Evolutionary conservation across 2,888 invertebrate genomes (phyloP), one percentile per base, ranked within the genome.

Genomic region (Deroplatys truncata): DNA sequence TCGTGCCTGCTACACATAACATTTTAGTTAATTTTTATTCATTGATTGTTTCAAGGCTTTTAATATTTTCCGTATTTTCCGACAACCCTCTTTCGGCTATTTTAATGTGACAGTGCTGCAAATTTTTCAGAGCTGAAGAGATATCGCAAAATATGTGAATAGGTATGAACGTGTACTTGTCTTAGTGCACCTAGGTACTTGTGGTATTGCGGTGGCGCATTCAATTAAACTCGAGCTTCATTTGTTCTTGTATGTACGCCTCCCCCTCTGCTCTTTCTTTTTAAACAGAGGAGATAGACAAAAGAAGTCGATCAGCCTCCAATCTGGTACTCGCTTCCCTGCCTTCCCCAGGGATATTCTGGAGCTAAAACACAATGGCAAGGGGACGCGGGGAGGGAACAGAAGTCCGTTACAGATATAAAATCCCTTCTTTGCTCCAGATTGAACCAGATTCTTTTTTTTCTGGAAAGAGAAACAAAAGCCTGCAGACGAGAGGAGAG

Each of bases 381-480:
- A 10, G 85, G 35, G 35, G 5, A 10, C 29, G n/a, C n/a, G 20
- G 72, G 86, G 35, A 20, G 28, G 86, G 25, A 82, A 87, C 82
- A 87, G 86, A 86, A 72, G 56, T 72, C 86, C 56, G 56, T 56
- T 86, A 28, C 49, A 86, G 86, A 87, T 87, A 87, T 82, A 87
- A 87, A 82, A 31, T 82, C 86, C 31, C 72, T 49, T 85, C 85
- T 85, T 28, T 28, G 31, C 86, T 82, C 82, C 49, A 87, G 86
- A 87, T 87, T 87, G 82, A 29, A 82, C 86, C 82, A 87, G 86
- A 87, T 87, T 87, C 15, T 72, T 72, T 72, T 72, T 72, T 72
- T 25, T 16, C 56, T 72, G 56, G 56, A 20, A 72, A 72, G 56
- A 25, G 56, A 72, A 72, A 72, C 56, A 72, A 72, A 72, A 72